Percentiles rank a stretch among this genome's conserved stretches.
These are phyloP conservation scores for Nephrocerus scutellatus DNA, from an alignment of 2,888 invertebrate genomes.

Conservation along the genomic window DNA sequence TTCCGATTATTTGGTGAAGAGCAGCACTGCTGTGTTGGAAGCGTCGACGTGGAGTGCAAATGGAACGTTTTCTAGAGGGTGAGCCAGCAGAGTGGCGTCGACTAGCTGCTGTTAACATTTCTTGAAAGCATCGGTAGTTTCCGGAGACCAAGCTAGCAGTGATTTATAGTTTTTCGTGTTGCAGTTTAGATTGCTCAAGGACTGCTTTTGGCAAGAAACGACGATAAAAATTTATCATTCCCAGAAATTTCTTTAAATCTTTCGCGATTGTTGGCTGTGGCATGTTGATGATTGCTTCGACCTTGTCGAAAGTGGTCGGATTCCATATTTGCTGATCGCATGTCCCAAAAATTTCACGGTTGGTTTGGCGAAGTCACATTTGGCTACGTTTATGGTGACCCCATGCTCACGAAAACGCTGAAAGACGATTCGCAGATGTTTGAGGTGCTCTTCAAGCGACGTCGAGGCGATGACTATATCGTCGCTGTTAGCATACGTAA, in stretches of 20 bases:
- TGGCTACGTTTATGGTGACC: slow-evolving; percentile 12
- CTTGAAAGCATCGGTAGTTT: no score
- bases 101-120: no score
- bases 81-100: no score
- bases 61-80: no score
- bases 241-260: slow-evolving; percentile 22
- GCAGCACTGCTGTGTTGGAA: no score
- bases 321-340: no score
- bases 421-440: slow-evolving; percentile 7
- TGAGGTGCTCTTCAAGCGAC: slow-evolving; percentile 7
- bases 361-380: slow-evolving; percentile 14
- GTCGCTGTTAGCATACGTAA: slow-evolving; percentile 11
- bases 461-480: slow-evolving; percentile 14
- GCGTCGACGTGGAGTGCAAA: no score
- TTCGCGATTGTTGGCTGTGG: no score
- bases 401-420: slow-evolving; percentile 5
- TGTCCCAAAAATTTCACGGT: slow-evolving; percentile 14
- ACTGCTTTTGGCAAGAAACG: slow-evolving; percentile 18
- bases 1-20: no score
- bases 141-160: no score
- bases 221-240: slow-evolving; percentile 24
- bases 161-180: no score
- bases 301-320: no score
- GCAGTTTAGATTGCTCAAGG: slow-evolving; percentile 10
- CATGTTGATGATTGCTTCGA: slow-evolving; percentile 6